These are phyloP conservation scores for Aldabrachelys gigantea DNA, from an alignment of 2,113 vertebrate genomes.

Conservation along the genomic window DNA sequence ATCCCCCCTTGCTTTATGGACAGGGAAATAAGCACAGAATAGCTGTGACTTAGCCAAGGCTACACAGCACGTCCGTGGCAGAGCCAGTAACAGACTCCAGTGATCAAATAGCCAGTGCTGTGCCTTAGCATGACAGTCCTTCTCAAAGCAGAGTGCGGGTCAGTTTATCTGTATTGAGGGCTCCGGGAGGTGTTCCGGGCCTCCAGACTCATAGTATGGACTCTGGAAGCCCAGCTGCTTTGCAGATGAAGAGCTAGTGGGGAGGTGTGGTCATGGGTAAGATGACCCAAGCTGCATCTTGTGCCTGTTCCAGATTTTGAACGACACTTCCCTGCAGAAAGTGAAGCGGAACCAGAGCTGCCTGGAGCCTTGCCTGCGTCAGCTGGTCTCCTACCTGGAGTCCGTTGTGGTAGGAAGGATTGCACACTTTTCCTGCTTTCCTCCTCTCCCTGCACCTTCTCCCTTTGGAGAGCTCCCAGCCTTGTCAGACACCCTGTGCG, in stretches of 20 bases:
- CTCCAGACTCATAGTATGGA: background rate
- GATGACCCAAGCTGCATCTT: background rate
- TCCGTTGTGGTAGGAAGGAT: constrained; percentile 89
- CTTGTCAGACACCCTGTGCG: background rate
- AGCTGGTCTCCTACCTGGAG: constrained; percentile 96
- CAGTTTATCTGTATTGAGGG: background rate
- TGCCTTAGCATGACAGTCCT: rapidly evolving
- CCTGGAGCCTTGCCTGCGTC: constrained; percentile 95
- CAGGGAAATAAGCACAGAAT: background rate
- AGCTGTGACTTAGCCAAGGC: background rate
- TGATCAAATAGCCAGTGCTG: background rate
- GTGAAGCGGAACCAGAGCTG: constrained; percentile 99
- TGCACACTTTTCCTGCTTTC: background rate
- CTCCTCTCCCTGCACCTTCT: background rate
- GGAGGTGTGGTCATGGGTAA: background rate
- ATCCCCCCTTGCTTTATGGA: background rate
- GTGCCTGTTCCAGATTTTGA: constrained; percentile 86
- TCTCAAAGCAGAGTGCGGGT: background rate
- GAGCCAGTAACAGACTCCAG: background rate
- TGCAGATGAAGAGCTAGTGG: background rate
- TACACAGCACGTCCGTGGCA: no score
- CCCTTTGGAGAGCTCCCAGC: background rate
- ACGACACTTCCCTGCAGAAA: constrained; percentile 97
- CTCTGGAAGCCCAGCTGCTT: background rate
- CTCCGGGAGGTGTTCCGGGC: background rate